Evolutionary conservation across 2,888 invertebrate genomes (phyloP).

Genomic region (Flexamia atlantica): DNA sequence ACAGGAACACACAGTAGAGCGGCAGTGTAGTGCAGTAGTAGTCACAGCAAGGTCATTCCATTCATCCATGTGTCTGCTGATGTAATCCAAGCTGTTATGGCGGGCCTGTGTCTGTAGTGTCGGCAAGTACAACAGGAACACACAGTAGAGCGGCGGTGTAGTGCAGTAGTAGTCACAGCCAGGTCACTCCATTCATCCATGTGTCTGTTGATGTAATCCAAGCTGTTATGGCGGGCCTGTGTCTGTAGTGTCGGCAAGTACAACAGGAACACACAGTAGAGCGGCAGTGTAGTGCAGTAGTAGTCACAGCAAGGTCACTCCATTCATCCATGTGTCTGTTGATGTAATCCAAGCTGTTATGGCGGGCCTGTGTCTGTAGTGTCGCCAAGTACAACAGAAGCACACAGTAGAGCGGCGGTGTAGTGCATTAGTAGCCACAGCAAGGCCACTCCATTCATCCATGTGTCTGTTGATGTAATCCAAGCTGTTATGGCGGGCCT

Average conservation of each 20-base stretch:
- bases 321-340: constrained; percentile 51
- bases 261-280: constrained; percentile 16
- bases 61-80: constrained; percentile 51
- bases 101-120: background rate
- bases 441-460: constrained; percentile 29
- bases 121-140: background rate
- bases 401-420: background rate
- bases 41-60: constrained; percentile 32
- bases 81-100: constrained; percentile 50
- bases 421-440: constrained; percentile 14
- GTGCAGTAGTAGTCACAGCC: background rate
- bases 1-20: constrained; percentile 14
- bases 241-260: background rate
- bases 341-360: constrained; percentile 50
- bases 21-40: constrained; percentile 17
- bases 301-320: constrained; percentile 27
- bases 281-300: constrained; percentile 4
- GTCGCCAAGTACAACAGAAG: background rate
- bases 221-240: constrained; percentile 17
- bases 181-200: constrained; percentile 47
- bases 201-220: constrained; percentile 53
- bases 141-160: constrained; percentile 6
- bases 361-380: background rate
- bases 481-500: background rate
- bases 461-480: constrained; percentile 30